Base-by-base conservation (phyloP, 1,140 invertebrate species). In the Diachasmimorpha longicaudata region DNA sequence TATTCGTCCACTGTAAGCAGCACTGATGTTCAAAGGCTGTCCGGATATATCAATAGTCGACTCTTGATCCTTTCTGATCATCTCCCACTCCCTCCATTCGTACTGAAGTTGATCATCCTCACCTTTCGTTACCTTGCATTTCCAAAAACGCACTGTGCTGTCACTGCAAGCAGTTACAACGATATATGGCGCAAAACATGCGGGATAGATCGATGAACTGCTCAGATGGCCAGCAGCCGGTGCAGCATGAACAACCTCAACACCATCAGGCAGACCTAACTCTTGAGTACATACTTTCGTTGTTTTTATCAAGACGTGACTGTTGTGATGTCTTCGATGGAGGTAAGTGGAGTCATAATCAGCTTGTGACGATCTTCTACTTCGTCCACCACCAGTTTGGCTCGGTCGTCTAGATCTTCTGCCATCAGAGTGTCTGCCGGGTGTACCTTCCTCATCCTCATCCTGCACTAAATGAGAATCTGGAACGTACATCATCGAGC, bases 141-240 rank as follows among this genome's bases (percentile, higher is more conserved):
- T 94, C 96, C 90, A 90, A 78, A 91, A 92, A 55, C 89, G 84
- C 11, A 95, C 90, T 19, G 94, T 92, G 75, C 95, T 96, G 84
- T 98, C 97, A 36, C 95, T 95, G 82, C 96, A 98, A 16, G 97
- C 97, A 0, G 97, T 99, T 0, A 96, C 94, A 66, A 99, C 91
- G 66, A 98, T 95, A 83, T 99, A 99, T 0, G 98, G 98, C 0
- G 98, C 97, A 85, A 98, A 95, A 88, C 98, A 99, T 52, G 97
- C 97, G 19, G 98, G 97, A 90, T 99, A 99, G 82, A 99, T 98
- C 42, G 97, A 98, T 0, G 98, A 97, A n/a, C 97, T 99, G 85
- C 97, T 98, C 23, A 99, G 89, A 89, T 99, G 98, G 1, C 98
- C 98, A 4, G 97, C 98, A 0, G 98, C 96, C 5, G 97, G 96